These are phyloP conservation scores for Chaitophorus viminalis DNA, from an alignment of 2,888 invertebrate genomes.

Conservation along the genomic window DNA sequence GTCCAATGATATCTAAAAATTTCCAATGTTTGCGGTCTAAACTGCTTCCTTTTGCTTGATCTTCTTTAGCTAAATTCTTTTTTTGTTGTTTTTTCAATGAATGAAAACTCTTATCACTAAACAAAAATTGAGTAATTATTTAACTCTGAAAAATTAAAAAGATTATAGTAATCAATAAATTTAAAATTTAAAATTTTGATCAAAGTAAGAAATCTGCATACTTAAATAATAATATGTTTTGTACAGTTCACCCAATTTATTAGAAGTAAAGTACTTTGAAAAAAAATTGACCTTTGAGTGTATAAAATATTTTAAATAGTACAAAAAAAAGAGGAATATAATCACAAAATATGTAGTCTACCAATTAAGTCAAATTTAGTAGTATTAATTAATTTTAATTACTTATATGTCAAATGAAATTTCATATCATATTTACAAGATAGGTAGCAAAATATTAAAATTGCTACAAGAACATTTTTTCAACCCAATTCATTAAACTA, in stretches of 20 bases:
- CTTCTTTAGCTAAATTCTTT: conserved; percentile 65
- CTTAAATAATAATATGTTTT: too few species aligned
- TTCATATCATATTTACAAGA: neutral
- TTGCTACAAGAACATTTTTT: neutral
- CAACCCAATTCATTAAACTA: neutral
- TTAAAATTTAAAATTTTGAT: too few species aligned
- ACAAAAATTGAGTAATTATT: conserved; percentile 14
- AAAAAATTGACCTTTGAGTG: too few species aligned
- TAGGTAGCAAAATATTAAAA: neutral
- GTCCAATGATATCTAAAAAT: conserved; percentile 69
- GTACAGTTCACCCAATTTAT: too few species aligned
- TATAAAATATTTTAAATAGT: too few species aligned
- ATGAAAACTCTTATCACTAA: conserved; percentile 73
- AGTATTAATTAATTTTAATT: neutral
- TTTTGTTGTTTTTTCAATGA: conserved; percentile 78
- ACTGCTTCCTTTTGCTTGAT: conserved; percentile 64
- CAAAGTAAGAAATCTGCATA: too few species aligned
- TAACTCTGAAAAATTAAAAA: neutral
- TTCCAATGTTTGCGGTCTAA: conserved; percentile 77
- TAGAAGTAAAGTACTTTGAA: too few species aligned
- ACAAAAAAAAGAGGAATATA: too few species aligned
- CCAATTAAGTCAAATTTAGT: neutral
- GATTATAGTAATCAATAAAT: neutral
- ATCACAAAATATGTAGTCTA: neutral
- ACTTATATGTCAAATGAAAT: neutral